A percentile compares a stretch with the other conserved stretches of the same genome.
These are phyloP conservation scores for Penaeus chinensis DNA, from an alignment of 1,140 invertebrate genomes.

Conservation along the genomic window DNA sequence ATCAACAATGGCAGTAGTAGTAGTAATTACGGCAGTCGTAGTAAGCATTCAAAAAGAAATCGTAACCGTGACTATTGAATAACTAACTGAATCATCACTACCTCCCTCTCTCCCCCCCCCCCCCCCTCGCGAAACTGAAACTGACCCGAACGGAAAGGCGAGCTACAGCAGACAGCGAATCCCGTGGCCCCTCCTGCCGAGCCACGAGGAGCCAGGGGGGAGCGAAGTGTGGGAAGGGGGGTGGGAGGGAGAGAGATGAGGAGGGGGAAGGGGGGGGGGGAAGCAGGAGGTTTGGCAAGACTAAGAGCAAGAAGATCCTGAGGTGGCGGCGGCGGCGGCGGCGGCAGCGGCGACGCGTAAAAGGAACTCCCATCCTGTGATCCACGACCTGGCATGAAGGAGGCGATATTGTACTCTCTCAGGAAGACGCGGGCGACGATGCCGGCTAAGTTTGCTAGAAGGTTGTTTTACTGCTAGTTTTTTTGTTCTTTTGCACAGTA, in stretches of 20 bases:
- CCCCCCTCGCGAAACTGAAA: too few species aligned
- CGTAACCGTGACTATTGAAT: too few species aligned
- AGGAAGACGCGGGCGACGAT: slow-evolving; percentile 51
- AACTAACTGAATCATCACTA: too few species aligned
- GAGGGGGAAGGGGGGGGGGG: background rate
- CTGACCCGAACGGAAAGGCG: too few species aligned
- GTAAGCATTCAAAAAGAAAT: too few species aligned
- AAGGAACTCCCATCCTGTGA: slow-evolving; percentile 1
- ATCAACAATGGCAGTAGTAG: too few species aligned
- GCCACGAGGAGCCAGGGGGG: too few species aligned
- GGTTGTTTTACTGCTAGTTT: slow-evolving; percentile 49
- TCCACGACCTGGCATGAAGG: slow-evolving; percentile 43
- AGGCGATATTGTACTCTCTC: slow-evolving; percentile 52
- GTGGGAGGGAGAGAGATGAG: background rate
- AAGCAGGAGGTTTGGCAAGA: background rate
- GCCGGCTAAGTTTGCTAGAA: slow-evolving; percentile 50
- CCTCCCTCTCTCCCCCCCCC: too few species aligned
- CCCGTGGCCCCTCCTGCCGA: too few species aligned
- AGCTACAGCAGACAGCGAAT: too few species aligned
- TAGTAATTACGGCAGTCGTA: too few species aligned
- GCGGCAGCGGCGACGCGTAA: background rate
- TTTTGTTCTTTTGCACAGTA: slow-evolving; percentile 21
- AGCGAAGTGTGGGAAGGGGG: too few species aligned
- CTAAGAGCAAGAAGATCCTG: slow-evolving; percentile 36
- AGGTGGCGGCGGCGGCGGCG: slow-evolving; percentile 25